Conservation (phyloP, 1,140 invertebrate genomes). For the Diachasmimorpha longicaudata region DNA sequence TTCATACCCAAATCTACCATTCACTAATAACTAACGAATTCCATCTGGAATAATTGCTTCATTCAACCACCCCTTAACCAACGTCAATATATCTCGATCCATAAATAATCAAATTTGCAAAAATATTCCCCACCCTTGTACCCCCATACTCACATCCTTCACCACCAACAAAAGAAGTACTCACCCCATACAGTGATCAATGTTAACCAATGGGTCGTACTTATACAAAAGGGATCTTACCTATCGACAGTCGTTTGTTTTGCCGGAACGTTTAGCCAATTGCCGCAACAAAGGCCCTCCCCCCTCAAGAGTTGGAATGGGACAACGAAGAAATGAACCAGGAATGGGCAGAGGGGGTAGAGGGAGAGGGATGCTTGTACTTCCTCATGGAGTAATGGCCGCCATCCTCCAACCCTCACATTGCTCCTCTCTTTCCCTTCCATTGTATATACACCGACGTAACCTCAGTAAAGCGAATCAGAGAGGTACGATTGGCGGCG, state of each 20-base stretch:
- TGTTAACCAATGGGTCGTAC: not conserved
- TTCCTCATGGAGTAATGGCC: conserved; percentile 51
- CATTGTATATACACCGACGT: conserved; percentile 10
- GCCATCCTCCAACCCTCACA: conserved; percentile 34
- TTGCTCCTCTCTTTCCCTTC: not conserved
- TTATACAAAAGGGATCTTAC: conserved; percentile 21
- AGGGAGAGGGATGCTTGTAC: conserved; percentile 59
- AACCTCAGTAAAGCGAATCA: conserved; percentile 21
- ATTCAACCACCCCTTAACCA: too few species aligned
- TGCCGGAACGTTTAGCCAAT: conserved; percentile 55
- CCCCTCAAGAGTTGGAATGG: conserved; percentile 27
- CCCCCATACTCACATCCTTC: not conserved
- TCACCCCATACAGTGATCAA: not conserved
- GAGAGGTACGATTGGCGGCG: not conserved
- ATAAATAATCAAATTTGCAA: not conserved
- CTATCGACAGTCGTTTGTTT: conserved; percentile 45
- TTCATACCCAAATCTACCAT: too few species aligned
- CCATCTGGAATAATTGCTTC: too few species aligned
- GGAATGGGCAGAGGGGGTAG: too few species aligned
- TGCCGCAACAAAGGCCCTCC: conserved; percentile 55
- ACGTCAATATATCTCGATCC: not conserved
- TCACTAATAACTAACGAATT: too few species aligned
- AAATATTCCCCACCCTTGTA: not conserved
- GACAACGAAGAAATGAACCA: conserved; percentile 35
- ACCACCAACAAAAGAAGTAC: not conserved